These are phyloP conservation scores for Coreoperca whiteheadi DNA, from an alignment of 2,113 vertebrate genomes.

Conservation along the genomic window DNA sequence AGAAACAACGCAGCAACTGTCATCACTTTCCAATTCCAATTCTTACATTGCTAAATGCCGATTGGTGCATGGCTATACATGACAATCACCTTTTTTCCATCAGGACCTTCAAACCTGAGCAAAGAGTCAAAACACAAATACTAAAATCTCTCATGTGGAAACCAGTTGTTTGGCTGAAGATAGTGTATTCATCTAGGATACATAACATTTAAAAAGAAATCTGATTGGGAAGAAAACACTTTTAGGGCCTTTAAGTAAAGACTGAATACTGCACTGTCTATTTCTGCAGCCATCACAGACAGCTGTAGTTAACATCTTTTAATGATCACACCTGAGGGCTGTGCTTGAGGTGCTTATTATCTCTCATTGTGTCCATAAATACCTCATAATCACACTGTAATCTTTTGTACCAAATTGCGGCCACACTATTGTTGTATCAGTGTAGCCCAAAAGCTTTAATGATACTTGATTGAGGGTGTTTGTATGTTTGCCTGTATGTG, in stretches of 20 bases:
- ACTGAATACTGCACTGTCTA: slow-evolving; percentile 7
- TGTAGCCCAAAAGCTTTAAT: slow-evolving; percentile 25
- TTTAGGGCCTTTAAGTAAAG: background rate
- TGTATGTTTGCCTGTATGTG: slow-evolving; percentile 11
- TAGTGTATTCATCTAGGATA: background rate
- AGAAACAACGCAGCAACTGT: background rate
- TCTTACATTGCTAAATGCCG: background rate
- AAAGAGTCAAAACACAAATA: background rate
- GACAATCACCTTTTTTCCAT: background rate
- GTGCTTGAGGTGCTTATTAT: slow-evolving; percentile 66
- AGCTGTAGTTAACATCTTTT: slow-evolving; percentile 44
- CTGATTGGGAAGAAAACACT: slow-evolving; percentile 3
- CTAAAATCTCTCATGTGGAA: background rate
- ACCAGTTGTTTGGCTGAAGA: background rate
- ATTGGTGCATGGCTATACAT: background rate
- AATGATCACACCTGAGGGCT: slow-evolving; percentile 58
- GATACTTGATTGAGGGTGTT: slow-evolving; percentile 24
- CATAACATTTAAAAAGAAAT: slow-evolving; percentile 14
- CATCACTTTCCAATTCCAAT: background rate
- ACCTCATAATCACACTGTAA: slow-evolving; percentile 60
- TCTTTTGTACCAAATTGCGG: slow-evolving; percentile 39
- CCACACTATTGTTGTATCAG: slow-evolving; percentile 44
- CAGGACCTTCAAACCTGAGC: background rate
- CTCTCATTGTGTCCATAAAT: slow-evolving; percentile 67
- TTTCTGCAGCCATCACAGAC: slow-evolving; percentile 16